These are phyloP conservation scores for Noctua janthe DNA, from an alignment of 2,888 invertebrate genomes.

Conservation along the genomic window DNA sequence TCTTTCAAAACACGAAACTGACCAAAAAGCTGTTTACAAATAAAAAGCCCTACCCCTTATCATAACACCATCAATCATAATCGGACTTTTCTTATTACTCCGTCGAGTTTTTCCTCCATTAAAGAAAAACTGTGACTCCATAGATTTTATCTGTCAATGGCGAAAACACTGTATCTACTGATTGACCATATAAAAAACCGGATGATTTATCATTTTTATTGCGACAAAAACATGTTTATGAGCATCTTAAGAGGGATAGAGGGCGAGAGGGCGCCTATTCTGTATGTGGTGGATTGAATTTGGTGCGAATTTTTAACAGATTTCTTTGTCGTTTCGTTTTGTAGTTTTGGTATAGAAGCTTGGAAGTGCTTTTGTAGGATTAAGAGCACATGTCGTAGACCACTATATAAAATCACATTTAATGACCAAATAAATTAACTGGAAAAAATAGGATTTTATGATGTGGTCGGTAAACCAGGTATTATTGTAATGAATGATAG, in stretches of 20 bases:
- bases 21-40: conserved; percentile 60
- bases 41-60: conserved; percentile 65
- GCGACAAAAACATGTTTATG: conserved; percentile 91
- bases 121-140: conserved; percentile 73
- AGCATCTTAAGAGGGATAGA: conserved; percentile 88
- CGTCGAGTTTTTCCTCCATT: conserved; percentile 72
- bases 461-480: neutral
- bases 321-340: conserved; percentile 3
- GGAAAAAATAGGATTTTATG: neutral
- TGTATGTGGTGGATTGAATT: conserved; percentile 40
- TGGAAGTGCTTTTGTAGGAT: neutral
- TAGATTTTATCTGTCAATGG: conserved; percentile 85
- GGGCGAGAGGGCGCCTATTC: conserved; percentile 68
- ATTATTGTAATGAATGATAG: neutral
- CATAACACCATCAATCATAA: conserved; percentile 77
- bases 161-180: conserved; percentile 87
- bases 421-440: neutral
- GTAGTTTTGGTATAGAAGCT: neutral
- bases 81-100: conserved; percentile 71
- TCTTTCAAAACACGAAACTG: conserved; percentile 5
- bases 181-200: conserved; percentile 90
- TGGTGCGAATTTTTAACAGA: neutral
- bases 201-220: conserved; percentile 91
- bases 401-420: neutral
- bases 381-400: neutral